Percentiles rank a stretch among this genome's conserved stretches.
These are phyloP conservation scores for Drosophila varians DNA, from an alignment of 1,140 invertebrate genomes.

Conservation along the genomic window DNA sequence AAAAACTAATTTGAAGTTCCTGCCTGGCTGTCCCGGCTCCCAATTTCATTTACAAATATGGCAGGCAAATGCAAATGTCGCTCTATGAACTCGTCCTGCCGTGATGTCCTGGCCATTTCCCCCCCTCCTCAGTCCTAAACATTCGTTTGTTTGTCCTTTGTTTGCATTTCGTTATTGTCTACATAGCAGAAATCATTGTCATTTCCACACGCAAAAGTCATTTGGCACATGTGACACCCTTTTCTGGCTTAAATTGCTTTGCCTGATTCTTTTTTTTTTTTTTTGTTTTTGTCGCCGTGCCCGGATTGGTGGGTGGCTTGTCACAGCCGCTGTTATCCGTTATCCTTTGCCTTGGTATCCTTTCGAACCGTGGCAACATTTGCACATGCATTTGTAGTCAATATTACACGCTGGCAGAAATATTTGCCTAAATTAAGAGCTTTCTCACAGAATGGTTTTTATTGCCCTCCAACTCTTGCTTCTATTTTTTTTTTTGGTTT, in stretches of 20 bases:
- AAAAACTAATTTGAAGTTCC: slow-evolving; percentile 77
- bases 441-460: slow-evolving; percentile 22
- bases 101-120: slow-evolving; percentile 41
- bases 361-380: slow-evolving; percentile 80
- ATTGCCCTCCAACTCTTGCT: slow-evolving; percentile 20
- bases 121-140: not conserved
- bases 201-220: slow-evolving; percentile 82
- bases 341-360: slow-evolving; percentile 41
- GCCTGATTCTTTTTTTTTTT: slow-evolving; percentile 36
- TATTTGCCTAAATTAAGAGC: slow-evolving; percentile 77
- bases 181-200: slow-evolving; percentile 79
- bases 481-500: slow-evolving; percentile 4
- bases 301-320: slow-evolving; percentile 15
- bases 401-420: slow-evolving; percentile 74
- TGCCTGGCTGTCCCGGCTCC: slow-evolving; percentile 27
- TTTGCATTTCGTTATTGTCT: slow-evolving; percentile 81
- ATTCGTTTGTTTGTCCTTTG: slow-evolving; percentile 52
- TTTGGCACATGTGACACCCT: slow-evolving; percentile 82
- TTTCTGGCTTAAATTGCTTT: slow-evolving; percentile 80
- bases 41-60: slow-evolving; percentile 80
- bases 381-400: slow-evolving; percentile 82
- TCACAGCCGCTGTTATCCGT: slow-evolving; percentile 47
- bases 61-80: slow-evolving; percentile 80
- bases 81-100: slow-evolving; percentile 71
- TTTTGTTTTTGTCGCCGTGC: too few species aligned